phyloP scores from a whole-genome alignment of 2,113 vertebrate species.

The Hemiscyllium ocellatum region DNA sequence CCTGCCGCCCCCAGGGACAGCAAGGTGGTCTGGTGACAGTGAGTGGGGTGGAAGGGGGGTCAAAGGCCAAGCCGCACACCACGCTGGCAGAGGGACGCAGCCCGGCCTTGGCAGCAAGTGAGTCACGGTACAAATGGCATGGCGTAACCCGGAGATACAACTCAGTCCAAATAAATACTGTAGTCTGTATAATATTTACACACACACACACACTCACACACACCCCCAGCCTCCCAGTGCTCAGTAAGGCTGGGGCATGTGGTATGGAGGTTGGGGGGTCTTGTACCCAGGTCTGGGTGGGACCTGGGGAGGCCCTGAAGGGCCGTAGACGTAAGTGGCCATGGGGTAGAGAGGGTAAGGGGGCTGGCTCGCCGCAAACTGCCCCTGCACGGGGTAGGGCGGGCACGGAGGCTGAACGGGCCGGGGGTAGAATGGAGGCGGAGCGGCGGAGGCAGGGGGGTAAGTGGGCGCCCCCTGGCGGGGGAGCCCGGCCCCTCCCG shows the following conservation, averaged over 20 bases:
- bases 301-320: background rate
- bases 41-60: too few relatives aligned
- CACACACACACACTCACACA: background rate
- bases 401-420: constrained; percentile 47
- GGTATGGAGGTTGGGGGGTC: background rate
- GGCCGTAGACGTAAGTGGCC: background rate
- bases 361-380: constrained; percentile 48
- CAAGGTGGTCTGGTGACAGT: too few relatives aligned
- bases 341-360: background rate
- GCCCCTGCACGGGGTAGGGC: constrained; percentile 53
- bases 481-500: background rate
- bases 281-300: background rate
- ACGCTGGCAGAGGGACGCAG: background rate
- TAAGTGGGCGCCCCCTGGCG: constrained; percentile 35
- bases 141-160: background rate
- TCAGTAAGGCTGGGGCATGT: background rate
- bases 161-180: background rate
- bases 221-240: too few relatives aligned
- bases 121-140: background rate
- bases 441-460: constrained; percentile 43
- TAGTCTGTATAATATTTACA: background rate
- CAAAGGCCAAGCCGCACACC: too few relatives aligned
- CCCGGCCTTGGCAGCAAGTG: too few relatives aligned
- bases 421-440: constrained; percentile 42
- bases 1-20: too few relatives aligned